A percentile compares a stretch with the other conserved stretches of the same genome.
Conservation (phyloP, 2,113 vertebrate species). For the Varanus salvator region DNA sequence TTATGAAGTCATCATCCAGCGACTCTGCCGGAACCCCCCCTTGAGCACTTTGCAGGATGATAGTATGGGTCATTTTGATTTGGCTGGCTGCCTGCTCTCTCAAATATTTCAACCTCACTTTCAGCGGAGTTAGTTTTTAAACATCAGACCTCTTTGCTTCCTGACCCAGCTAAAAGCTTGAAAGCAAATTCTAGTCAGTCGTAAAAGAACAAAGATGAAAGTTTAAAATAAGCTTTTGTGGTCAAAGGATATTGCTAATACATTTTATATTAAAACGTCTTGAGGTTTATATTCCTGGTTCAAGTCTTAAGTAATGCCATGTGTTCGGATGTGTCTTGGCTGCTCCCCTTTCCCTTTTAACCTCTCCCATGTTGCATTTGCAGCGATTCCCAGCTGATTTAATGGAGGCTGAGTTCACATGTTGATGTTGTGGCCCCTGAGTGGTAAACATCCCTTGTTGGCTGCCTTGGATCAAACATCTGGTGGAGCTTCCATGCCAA, state of each 20-base stretch:
- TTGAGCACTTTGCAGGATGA: background rate
- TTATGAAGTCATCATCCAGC: background rate
- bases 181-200: conserved; percentile 35
- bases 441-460: background rate
- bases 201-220: conserved; percentile 37
- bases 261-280: conserved; percentile 6
- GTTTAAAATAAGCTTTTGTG: conserved; percentile 44
- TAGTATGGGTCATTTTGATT: background rate
- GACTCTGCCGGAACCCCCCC: background rate
- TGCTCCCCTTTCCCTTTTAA: background rate
- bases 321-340: conserved; percentile 29
- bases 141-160: conserved; percentile 22
- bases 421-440: background rate
- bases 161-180: conserved; percentile 13
- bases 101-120: conserved; percentile 34
- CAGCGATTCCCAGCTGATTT: conserved; percentile 20
- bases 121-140: conserved; percentile 35
- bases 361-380: conserved; percentile 1
- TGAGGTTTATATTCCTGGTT: conserved; percentile 9
- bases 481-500: background rate
- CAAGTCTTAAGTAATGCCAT: conserved; percentile 54
- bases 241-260: conserved; percentile 34
- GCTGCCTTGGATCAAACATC: background rate
- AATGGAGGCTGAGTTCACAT: conserved; percentile 20
- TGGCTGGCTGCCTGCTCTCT: conserved; percentile 28